Base-by-base conservation (phyloP, 2,797 vertebrate species). In the Atherinosoma microstoma region DNA sequence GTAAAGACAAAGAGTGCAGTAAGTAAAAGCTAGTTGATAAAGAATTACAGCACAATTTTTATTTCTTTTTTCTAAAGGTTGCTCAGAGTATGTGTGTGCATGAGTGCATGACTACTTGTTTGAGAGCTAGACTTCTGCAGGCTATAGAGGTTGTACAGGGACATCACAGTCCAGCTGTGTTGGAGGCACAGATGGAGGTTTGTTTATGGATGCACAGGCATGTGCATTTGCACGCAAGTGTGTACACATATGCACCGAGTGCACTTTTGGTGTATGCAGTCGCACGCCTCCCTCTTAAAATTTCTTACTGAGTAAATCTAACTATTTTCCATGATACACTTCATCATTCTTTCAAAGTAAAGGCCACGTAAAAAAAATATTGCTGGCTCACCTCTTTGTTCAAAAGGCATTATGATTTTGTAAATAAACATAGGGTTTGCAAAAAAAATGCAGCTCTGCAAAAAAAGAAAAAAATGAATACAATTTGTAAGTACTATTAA, bases 161-260 rank as follows among this genome's bases (percentile, higher is more conserved):
- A 88, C 89, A 89, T 88, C 73, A 73, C 76, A 84, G 84, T 89
- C 85, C 91, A 93, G 89, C 90, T 94, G 91, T 86, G 84, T 78
- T 76, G 62, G 78, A 88, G 83, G 80, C 88, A 89, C 89, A 93
- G 91, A 93, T 92, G 90, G 91, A 89, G 82, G 70, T 82, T 84
- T 87, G 76, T 91, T 90, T 84, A 84, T 84, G 69, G 68, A 82
- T 58, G 51, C 62, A 73, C 49, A 67, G 32, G 71, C 70, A 76
- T 78, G 76, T 78, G 64, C 75, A 80, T 73, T 79, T 80, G 79
- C 64, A 73, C 30, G 51, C 63, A 45, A 65, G 77, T 79, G 71
- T 63, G 56, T 27, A 59, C 66, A 70, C 73, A 70, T 78, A 84
- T 68, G 64, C 79, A 67, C 36, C 64, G 22, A 75, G 67, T 53